Base-by-base conservation (phyloP, 1,140 invertebrate species). In the Cydia pomonella region DNA sequence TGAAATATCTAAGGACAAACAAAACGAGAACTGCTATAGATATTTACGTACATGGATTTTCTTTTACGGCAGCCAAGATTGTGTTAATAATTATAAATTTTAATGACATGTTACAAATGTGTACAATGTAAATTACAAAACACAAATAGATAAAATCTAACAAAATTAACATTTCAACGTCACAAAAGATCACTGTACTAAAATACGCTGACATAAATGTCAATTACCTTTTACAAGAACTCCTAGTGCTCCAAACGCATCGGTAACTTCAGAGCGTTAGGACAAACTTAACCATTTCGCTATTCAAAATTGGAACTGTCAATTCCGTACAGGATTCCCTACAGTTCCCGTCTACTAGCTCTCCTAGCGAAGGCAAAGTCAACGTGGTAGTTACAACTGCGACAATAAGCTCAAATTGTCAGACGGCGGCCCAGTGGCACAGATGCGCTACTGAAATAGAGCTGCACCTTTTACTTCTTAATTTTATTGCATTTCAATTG, bases 351-450 rank as follows among this genome's bases (percentile, higher is more conserved):
- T 16, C 27, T 0, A 33, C 64, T 69, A 38, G 64, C 16, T 25
- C 63, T 33, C 16, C 12, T 33, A 25, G 25, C 16, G 63, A 38
- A 33, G 64, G 64, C 25, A 69, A 29, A 33, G 16, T 29, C 18
- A 69, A 18, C 64, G 5, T 69, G 27, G 64, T 38, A n/a, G 64
- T 21, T 50, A 74, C 50, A 71, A 75, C 47, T 29, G 10, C 74
- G 38, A 72, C 44, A 85, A 84, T 82, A 81, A 85, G 83, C 80
- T 84, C 77, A 87, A 84, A 85, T 86, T 78, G 78, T 83, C 82
- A 81, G 84, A 81, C 82, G 88, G 76, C 84, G 87, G 44, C 85
- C 84, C 73, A 89, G 81, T 91, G 86, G 90, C 89, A 89, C 82
- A 86, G 77, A 86, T 90, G 80, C 79, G 74, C 75, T 72, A 80